phyloP scores from a whole-genome alignment of 2,113 vertebrate genomes.

The Speoplatyrhinus poulsoni region DNA sequence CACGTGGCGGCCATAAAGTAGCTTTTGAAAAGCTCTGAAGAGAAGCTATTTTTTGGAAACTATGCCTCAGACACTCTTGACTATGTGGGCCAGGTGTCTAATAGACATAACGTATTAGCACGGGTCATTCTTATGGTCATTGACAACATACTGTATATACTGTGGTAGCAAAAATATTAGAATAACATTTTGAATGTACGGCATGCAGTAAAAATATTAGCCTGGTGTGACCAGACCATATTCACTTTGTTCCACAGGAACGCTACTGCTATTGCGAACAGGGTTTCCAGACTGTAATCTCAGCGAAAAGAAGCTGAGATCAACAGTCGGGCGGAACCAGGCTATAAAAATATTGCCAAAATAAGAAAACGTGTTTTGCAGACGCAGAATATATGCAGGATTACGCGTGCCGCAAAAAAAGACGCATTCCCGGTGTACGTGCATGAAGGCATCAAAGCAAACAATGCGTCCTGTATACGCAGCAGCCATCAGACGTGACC shows the following conservation, averaged over 20 bases:
- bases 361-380: no score
- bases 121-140: constrained; percentile 21
- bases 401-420: constrained; percentile 13
- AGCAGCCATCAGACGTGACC: constrained; percentile 56
- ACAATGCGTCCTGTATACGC: constrained; percentile 57
- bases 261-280: no score
- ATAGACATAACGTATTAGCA: constrained; percentile 8
- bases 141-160: constrained; percentile 10
- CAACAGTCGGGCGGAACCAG: no score
- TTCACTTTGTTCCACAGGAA: no score
- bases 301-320: no score
- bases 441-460: constrained; percentile 63
- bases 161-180: constrained; percentile 12
- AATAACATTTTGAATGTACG: no score
- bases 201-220: no score
- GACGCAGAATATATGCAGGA: no score
- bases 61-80: constrained; percentile 16
- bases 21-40: constrained; percentile 38
- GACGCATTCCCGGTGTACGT: constrained; percentile 49
- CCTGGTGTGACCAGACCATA: no score
- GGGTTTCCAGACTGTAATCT: no score
- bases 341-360: no score
- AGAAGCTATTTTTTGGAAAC: constrained; percentile 40
- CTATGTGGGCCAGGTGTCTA: constrained; percentile 38
- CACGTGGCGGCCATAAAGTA: constrained; percentile 38